Evolutionary conservation across 1,140 invertebrate genomes (phyloP).

Genomic region (Trichonephila clavata): DNA sequence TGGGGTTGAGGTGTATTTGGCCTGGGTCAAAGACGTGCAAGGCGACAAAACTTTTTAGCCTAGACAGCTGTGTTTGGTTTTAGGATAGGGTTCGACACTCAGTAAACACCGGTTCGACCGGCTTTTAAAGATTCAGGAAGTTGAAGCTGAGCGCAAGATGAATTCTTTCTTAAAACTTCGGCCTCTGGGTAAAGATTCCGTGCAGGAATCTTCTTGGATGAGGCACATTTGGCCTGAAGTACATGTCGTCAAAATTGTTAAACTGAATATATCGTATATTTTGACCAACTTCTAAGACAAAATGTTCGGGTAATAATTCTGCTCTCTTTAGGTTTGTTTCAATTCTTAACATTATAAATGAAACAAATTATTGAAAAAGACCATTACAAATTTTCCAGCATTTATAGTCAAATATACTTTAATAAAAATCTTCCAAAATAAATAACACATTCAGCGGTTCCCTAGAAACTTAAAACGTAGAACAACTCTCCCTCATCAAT

Average conservation of each 20-base stretch:
- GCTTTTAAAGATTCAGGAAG: constrained; percentile 66
- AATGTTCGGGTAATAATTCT: neutral
- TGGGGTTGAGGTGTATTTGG: constrained; percentile 39
- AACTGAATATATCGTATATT: neutral
- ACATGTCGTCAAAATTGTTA: neutral
- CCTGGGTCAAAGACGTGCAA: constrained; percentile 69
- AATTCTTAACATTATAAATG: neutral
- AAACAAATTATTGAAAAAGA: no score
- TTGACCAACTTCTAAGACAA: neutral
- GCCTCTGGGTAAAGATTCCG: constrained; percentile 54
- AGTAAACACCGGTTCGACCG: constrained; percentile 67
- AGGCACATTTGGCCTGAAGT: constrained; percentile 6
- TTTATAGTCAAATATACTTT: no score
- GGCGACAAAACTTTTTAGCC: constrained; percentile 70
- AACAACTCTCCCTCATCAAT: no score
- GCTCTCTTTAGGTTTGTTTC: neutral
- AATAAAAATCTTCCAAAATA: no score
- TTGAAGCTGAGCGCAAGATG: neutral
- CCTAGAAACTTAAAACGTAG: no score
- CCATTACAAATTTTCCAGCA: no score
- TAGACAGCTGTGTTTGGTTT: constrained; percentile 75
- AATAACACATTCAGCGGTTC: no score
- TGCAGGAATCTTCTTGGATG: constrained; percentile 49
- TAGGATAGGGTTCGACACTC: constrained; percentile 67
- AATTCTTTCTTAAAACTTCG: constrained; percentile 49